Conservation (phyloP, 2,113 vertebrate genomes). For the Climacteris rufus region DNA sequence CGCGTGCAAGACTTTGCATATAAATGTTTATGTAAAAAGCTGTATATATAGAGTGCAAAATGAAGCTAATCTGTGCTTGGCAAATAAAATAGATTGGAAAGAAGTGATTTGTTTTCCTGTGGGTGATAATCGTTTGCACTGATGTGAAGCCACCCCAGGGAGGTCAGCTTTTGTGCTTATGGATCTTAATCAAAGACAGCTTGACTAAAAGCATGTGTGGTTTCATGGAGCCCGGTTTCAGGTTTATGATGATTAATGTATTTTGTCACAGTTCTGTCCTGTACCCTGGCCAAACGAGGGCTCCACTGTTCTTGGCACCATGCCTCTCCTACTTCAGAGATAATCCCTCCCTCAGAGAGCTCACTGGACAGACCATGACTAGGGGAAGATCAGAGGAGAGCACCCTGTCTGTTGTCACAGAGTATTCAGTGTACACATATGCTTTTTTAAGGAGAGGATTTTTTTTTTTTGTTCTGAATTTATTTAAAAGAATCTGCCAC, state of each 20-base stretch:
- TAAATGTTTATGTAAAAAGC: neutral
- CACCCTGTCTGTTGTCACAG: neutral
- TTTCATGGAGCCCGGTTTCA: neutral
- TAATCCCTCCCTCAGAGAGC: neutral
- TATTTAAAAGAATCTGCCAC: neutral
- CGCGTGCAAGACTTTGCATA: neutral
- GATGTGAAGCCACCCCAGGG: neutral
- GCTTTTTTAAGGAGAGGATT: neutral
- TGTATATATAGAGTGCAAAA: neutral
- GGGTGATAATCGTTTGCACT: neutral
- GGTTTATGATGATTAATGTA: neutral
- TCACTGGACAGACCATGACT: neutral
- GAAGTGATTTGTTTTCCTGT: neutral
- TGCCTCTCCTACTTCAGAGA: neutral
- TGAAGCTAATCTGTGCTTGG: neutral
- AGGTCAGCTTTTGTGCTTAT: neutral
- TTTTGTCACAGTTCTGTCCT: neutral
- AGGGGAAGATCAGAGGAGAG: neutral
- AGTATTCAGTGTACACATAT: neutral
- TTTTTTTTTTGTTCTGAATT: neutral
- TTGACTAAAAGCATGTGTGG: neutral
- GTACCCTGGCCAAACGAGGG: neutral
- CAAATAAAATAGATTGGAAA: neutral
- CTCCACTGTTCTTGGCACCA: neutral
- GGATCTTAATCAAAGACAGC: neutral